phyloP scores from a whole-genome alignment of 2,113 vertebrate genomes.

The Hirundichthys speculiger region DNA sequence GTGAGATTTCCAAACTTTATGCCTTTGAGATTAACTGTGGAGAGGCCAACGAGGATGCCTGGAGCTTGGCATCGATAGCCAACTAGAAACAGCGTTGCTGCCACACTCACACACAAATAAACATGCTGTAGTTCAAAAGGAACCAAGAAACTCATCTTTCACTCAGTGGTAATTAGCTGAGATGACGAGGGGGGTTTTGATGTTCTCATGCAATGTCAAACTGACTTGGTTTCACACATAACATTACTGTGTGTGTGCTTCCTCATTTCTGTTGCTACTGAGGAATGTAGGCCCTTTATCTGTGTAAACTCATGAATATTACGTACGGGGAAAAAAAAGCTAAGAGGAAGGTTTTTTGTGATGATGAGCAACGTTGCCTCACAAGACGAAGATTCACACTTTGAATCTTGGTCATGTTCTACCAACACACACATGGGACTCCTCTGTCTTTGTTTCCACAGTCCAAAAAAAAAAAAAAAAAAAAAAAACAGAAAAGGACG shows the following conservation, averaged over 20 bases:
- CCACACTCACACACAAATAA: not conserved
- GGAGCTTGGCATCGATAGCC: constrained; percentile 13
- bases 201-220: constrained; percentile 35
- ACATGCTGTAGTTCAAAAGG: not conserved
- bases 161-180: too few relatives aligned
- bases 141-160: constrained; percentile 17
- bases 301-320: not conserved
- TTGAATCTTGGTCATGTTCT: too few relatives aligned
- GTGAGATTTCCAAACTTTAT: too few relatives aligned
- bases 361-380: too few relatives aligned
- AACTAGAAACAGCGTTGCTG: not conserved
- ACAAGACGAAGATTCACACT: too few relatives aligned
- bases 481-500: too few relatives aligned
- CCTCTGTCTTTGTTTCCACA: too few relatives aligned
- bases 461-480: too few relatives aligned
- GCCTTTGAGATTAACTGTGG: constrained; percentile 42
- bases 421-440: too few relatives aligned
- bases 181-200: constrained; percentile 52
- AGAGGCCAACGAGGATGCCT: constrained; percentile 14
- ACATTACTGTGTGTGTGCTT: not conserved
- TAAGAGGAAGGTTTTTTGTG: too few relatives aligned
- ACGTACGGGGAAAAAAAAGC: not conserved
- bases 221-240: too few relatives aligned
- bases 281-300: constrained; percentile 6
- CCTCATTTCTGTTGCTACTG: not conserved